Conservation (phyloP, 2,797 vertebrate species). For the Schizopygopsis pylzovi region DNA sequence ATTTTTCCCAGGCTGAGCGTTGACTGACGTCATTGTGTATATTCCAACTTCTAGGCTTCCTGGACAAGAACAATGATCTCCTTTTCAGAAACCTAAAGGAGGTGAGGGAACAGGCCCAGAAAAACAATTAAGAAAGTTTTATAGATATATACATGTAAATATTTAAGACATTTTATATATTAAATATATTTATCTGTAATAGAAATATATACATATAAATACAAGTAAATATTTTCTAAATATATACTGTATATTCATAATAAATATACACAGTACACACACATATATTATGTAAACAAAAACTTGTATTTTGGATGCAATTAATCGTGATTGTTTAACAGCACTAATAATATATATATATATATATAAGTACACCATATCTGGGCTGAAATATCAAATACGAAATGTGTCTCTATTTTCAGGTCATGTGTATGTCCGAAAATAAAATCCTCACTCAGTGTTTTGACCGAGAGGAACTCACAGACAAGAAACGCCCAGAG, state of each 20-base stretch:
- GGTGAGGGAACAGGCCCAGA: constrained; percentile 76
- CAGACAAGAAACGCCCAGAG: constrained; percentile 95
- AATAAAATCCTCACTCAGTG: constrained; percentile 94
- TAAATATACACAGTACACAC: no score
- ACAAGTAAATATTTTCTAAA: no score
- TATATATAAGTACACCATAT: background rate
- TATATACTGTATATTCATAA: no score
- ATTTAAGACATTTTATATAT: no score
- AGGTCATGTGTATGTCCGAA: constrained; percentile 95
- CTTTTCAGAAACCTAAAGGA: constrained; percentile 98
- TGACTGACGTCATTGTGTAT: constrained; percentile 55
- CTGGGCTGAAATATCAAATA: constrained; percentile 22
- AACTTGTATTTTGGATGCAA: no score
- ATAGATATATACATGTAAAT: no score
- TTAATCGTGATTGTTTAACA: no score
- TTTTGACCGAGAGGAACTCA: constrained; percentile 90
- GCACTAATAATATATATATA: no score
- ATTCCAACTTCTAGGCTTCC: constrained; percentile 83
- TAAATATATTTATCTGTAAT: no score
- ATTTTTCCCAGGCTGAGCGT: background rate
- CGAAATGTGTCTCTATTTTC: constrained; percentile 59
- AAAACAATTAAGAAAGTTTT: no score
- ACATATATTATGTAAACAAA: no score
- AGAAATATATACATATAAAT: no score
- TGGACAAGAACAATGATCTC: constrained; percentile 99